Evolutionary conservation across 2,113 vertebrate genomes (phyloP).

Genomic region (Hypomesus transpacificus): DNA sequence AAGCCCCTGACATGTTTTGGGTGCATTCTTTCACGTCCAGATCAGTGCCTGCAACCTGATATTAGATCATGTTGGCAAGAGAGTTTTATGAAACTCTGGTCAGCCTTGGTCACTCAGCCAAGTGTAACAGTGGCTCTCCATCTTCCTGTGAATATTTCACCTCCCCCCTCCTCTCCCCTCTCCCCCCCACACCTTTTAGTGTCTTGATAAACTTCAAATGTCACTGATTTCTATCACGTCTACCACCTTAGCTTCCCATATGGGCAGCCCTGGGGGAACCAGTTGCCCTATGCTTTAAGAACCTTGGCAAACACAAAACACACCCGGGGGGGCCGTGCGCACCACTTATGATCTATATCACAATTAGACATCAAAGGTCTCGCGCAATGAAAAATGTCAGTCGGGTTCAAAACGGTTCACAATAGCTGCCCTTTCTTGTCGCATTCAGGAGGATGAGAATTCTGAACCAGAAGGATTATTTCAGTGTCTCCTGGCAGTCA

Average conservation of each 20-base stretch:
- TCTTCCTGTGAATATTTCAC: conserved; percentile 44
- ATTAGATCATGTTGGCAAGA: background rate
- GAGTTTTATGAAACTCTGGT: conserved; percentile 25
- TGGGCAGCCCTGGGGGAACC: conserved; percentile 36
- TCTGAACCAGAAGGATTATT: no score
- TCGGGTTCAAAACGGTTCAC: conserved; percentile 36
- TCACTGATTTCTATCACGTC: conserved; percentile 63
- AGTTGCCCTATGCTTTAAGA: conserved; percentile 28
- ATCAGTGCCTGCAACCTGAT: no score
- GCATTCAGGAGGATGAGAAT: no score
- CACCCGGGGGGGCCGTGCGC: conserved; percentile 36
- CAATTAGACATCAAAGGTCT: conserved; percentile 68
- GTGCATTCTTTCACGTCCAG: no score
- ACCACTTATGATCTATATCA: conserved; percentile 64
- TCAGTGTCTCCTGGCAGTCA: no score
- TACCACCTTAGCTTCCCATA: conserved; percentile 32
- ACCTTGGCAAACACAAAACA: conserved; percentile 39
- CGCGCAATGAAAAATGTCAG: conserved; percentile 53
- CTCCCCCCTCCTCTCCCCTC: conserved; percentile 8
- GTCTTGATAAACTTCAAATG: conserved; percentile 58
- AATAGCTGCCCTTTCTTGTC: conserved; percentile 16
- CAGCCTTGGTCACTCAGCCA: conserved; percentile 36
- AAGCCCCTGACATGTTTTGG: conserved; percentile 9
- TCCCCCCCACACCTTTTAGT: conserved; percentile 52
- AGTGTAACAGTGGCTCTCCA: conserved; percentile 28